Evolutionary conservation across 2,113 vertebrate species (phyloP).

Genomic region (Neofelis nebulosa): DNA sequence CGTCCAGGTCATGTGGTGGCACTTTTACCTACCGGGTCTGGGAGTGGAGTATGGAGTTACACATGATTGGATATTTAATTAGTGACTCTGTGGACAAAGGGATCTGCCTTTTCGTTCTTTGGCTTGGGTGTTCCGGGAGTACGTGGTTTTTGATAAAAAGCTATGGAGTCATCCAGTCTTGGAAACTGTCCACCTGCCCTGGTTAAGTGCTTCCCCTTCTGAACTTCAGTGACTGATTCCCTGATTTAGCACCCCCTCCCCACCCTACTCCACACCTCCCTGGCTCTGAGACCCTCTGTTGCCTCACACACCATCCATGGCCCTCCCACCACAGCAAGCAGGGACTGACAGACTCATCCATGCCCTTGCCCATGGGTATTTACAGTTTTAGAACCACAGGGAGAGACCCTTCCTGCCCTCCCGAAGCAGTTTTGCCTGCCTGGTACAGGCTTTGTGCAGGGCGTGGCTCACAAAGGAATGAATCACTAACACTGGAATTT

Average conservation of each 20-base stretch:
- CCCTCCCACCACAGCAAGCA: not conserved
- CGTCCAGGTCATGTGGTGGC: not conserved
- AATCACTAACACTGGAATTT: not conserved
- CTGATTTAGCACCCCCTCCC: not conserved
- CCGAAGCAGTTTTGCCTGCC: not conserved
- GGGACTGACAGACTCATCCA: not conserved
- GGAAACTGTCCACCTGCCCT: slow-evolving; percentile 15
- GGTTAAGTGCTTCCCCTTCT: not conserved
- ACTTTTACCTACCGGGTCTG: not conserved
- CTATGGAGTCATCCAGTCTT: slow-evolving; percentile 36
- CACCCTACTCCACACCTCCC: not conserved
- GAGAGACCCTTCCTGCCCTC: not conserved
- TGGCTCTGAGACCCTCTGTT: not conserved
- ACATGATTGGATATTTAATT: slow-evolving; percentile 53
- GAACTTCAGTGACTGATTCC: not conserved
- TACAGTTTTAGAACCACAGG: not conserved
- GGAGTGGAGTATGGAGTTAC: not conserved
- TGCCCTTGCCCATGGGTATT: not conserved
- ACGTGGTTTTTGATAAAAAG: slow-evolving; percentile 33
- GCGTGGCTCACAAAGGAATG: not conserved
- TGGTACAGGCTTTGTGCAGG: not conserved
- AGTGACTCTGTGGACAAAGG: slow-evolving; percentile 68
- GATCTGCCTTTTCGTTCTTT: slow-evolving; percentile 65
- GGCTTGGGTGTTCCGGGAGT: slow-evolving; percentile 22
- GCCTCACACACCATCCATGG: accelerated